Evolutionary conservation across 2,113 vertebrate species (phyloP).

Genomic region (Pterocles orientalis): DNA sequence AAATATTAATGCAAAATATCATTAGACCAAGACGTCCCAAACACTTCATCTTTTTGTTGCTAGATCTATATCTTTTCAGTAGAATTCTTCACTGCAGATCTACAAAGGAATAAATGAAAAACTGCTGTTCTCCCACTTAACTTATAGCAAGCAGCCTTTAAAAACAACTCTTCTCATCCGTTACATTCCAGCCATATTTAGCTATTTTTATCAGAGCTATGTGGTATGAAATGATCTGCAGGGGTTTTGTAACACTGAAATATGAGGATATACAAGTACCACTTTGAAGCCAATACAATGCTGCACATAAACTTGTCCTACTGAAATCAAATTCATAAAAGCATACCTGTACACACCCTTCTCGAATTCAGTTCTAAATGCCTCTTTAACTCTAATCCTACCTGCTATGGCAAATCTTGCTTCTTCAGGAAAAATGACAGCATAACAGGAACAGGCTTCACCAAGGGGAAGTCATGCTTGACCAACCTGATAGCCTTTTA

Average conservation of each 20-base stretch:
- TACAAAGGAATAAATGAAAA: conserved; percentile 24
- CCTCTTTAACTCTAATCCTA: not conserved
- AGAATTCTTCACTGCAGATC: not conserved
- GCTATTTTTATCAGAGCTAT: not conserved
- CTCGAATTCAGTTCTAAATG: not conserved
- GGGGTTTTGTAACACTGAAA: not conserved
- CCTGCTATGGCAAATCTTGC: not conserved
- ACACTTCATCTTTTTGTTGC: not conserved
- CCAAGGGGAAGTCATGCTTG: too few relatives aligned
- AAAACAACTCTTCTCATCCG: not conserved
- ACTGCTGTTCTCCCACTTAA: not conserved
- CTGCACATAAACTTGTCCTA: not conserved
- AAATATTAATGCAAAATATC: not conserved
- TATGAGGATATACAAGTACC: not conserved
- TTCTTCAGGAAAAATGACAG: not conserved
- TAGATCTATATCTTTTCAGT: not conserved
- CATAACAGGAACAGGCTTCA: not conserved
- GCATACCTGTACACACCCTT: not conserved
- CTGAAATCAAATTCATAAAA: not conserved
- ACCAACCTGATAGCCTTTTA: too few relatives aligned
- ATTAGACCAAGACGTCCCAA: not conserved
- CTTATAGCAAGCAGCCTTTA: not conserved
- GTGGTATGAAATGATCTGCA: not conserved
- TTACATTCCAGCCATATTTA: conserved; percentile 6
- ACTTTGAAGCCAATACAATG: not conserved